These are phyloP conservation scores for Machimus rusticus DNA, from an alignment of 2,888 invertebrate species.

Conservation along the genomic window DNA sequence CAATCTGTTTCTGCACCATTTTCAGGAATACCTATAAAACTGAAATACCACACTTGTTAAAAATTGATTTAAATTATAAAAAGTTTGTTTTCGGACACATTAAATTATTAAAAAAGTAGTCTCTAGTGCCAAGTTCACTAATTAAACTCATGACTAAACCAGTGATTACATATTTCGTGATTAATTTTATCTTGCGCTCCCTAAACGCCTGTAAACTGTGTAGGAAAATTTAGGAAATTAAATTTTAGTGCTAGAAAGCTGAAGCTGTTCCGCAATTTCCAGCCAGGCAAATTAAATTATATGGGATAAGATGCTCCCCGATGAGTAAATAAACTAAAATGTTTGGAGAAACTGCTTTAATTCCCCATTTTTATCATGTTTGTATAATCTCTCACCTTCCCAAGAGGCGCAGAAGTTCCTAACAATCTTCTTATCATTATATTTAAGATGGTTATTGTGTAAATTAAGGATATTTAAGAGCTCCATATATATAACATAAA, in stretches of 20 bases:
- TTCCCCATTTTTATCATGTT: not conserved
- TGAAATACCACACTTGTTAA: no score
- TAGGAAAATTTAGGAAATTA: not conserved
- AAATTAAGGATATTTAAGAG: not conserved
- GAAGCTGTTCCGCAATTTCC: not conserved
- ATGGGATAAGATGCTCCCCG: not conserved
- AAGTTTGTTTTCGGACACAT: not conserved
- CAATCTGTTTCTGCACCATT: no score
- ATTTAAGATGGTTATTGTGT: not conserved
- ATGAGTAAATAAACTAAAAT: not conserved
- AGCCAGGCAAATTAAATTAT: not conserved
- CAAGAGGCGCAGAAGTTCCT: not conserved
- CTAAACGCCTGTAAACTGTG: not conserved
- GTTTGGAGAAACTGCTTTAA: not conserved
- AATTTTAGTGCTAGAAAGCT: not conserved
- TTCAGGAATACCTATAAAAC: no score
- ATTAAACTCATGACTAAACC: not conserved
- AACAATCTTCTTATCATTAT: not conserved
- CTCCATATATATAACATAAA: not conserved
- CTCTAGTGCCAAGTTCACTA: not conserved
- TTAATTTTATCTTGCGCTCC: not conserved
- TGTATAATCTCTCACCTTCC: not conserved
- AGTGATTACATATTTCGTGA: not conserved
- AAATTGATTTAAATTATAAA: no score
- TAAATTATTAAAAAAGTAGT: not conserved